Evolutionary conservation across 2,888 invertebrate genomes (phyloP), one percentile per base, ranked within the genome.

Genomic region (Ectemnius cavifrons): DNA sequence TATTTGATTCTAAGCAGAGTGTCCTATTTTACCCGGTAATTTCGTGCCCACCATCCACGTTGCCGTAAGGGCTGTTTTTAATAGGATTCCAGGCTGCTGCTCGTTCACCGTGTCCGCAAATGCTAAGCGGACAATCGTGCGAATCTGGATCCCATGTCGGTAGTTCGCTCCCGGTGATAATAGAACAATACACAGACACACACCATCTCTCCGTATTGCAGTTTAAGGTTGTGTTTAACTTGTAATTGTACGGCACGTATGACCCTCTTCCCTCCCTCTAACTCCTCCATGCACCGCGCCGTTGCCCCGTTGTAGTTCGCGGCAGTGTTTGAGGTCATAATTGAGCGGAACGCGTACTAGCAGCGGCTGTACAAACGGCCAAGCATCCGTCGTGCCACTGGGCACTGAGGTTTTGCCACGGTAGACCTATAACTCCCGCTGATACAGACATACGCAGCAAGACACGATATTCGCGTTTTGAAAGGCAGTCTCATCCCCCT

Each of bases 171-270:
- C 13, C 61, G 61, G 28, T 60, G 13, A 37, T 60, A 60, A 37
- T 62, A 16, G 61, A 13, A 6, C 20, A 37, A 37, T 37, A 37
- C 37, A 52, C n/a, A 14, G 52, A 52, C 52, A 8, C 11, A 37
- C n/a, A 14, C 28, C 8, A 11, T 28, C 28, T 20, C 4, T 2
- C 16, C 11, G 27, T 28, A 60, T 60, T 28, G 60, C 60, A 28
- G 60, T 60, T 60, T 60, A 60, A 20, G 28, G 60, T n/a, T 52
- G 37, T 56, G 60, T 63, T 70, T 67, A 16, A 52, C 49, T 61
- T 71, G 71, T 77, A 77, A 77, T 77, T 77, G 76, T 71, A 67
- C 77, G 76, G 65, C 71, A 70, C 75, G 71, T 46, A 16, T 60
- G 37, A 6, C 8, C 37, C 37, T 37, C 37, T 11, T 8, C 8